Evolutionary conservation across 2,888 invertebrate genomes (phyloP), one percentile per base, ranked within the genome.

Genomic region (Diarsia dahlii): DNA sequence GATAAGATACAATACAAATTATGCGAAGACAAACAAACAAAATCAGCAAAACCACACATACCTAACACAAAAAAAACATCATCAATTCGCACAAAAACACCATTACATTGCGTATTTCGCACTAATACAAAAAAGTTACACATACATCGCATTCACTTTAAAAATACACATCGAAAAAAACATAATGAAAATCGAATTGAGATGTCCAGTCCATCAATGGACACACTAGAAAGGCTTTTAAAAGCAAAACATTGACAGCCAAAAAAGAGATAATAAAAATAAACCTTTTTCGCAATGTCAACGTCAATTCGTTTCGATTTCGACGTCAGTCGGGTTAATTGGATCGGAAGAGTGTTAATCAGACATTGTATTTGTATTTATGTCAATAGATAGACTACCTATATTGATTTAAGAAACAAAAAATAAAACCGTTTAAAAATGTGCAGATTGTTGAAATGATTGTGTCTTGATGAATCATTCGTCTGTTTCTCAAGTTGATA

Each of bases 281-380:
- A 70, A 56, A 67, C 13, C 34, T 39, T 58, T 76, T 74, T 64
- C 56, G 52, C 54, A 23, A 74, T 60, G 76, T 84, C 76, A 78
- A 79, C 48, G 73, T 80, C 78, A 74, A 80, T 83, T 70, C 77
- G 81, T 23, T 63, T 45, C 63, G 63, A 45, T 45, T 45, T 63
- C n/a, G 20, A 62, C 39, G 50, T 74, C 73, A 71, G 6, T 83
- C 64, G 60, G 60, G 76, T 77, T 82, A 81, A 86, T 87, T 86
- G 70, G 85, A 82, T 67, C 78, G 81, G 78, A 87, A 82, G 79
- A 83, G 75, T 76, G 84, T 76, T 81, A 81, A 82, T 76, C 81
- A 71, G 50, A 80, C 80, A 64, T 73, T 60, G 69, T 62, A n/a
- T 48, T 15, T 18, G 46, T 56, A 62, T 78, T 74, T 74, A 79